Base-by-base conservation (phyloP, 2,888 invertebrate species). In the Drosophila hamatofila region DNA sequence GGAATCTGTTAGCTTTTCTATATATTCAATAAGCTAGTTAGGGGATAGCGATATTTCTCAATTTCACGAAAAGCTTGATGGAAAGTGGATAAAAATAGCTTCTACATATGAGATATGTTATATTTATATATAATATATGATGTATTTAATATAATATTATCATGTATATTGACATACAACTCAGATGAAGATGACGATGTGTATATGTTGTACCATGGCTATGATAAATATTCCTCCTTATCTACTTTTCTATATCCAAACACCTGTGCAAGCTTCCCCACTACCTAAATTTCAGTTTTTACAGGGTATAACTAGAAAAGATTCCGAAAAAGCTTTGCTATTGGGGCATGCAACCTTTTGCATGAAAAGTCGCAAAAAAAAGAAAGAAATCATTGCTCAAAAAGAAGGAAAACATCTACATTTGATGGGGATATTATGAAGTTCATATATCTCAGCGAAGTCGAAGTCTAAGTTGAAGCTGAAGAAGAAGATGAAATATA, bases 401-500 rank as follows among this genome's bases (percentile, higher is more conserved):
- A 48, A 52, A 35, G 61, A 37, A 21, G 42, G 30, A 42, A 65
- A 66, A 55, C 46, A 71, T 63, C 78, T 80, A 78, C 72, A 67
- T 74, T 76, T 83, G 87, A 84, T 73, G 75, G 80, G 58, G 14
- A 54, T 55, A 75, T 76, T 80, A 80, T 72, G 78, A 78, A 78
- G 76, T 86, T 81, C 78, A 66, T 74, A 66, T 65, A 55, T 52
- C 59, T 49, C 16, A 23, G 71, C 3, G 30, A 9, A 16, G 55
- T 39, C 39, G 18, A 39, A 55, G 54, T 54, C 12, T 2, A 25
- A 54, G 41, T 18, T 21, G 54, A n/a, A 18, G 49, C n/a, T 21
- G 21, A 49, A 49, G 49, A 49, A 49, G 48, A 49, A 33, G 49
- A 33, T 6, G 30, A 21, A 49, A 18, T 21, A 14, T 18, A 33